A percentile compares a stretch with the other conserved stretches of the same genome.
Conservation (phyloP, 1,140 invertebrate genomes). For the Meloidogyne exigua region DNA sequence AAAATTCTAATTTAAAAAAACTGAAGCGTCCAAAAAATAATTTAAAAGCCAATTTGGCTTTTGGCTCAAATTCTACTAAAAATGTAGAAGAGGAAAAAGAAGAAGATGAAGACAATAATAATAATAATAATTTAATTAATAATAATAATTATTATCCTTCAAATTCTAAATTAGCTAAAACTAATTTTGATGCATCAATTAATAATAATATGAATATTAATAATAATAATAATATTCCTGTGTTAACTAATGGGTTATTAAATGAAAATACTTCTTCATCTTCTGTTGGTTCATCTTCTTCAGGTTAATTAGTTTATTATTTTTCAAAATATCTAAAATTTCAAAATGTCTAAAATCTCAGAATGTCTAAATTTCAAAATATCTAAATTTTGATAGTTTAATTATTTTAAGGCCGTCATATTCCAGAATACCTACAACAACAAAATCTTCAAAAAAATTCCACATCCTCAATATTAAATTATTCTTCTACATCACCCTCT, state of each 20-base stretch:
- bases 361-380: too few species aligned
- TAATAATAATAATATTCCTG: background rate
- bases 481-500: background rate
- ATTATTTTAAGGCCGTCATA: background rate
- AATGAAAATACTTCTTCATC: constrained; percentile 18
- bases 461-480: background rate
- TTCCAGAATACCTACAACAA: background rate
- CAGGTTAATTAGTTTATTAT: constrained; percentile 8
- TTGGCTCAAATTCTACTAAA: background rate
- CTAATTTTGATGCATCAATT: background rate
- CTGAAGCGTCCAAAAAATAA: background rate
- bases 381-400: too few species aligned
- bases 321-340: too few species aligned
- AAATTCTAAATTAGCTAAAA: background rate
- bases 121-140: background rate
- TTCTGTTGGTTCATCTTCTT: background rate
- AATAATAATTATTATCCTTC: background rate
- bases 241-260: background rate
- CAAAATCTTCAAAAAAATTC: background rate
- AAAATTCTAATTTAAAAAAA: background rate
- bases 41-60: background rate
- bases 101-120: background rate
- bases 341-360: too few species aligned
- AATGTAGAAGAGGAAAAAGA: background rate
- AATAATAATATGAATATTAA: background rate